Conservation (phyloP, 2,888 invertebrate genomes). For the Mythimna albipuncta region DNA sequence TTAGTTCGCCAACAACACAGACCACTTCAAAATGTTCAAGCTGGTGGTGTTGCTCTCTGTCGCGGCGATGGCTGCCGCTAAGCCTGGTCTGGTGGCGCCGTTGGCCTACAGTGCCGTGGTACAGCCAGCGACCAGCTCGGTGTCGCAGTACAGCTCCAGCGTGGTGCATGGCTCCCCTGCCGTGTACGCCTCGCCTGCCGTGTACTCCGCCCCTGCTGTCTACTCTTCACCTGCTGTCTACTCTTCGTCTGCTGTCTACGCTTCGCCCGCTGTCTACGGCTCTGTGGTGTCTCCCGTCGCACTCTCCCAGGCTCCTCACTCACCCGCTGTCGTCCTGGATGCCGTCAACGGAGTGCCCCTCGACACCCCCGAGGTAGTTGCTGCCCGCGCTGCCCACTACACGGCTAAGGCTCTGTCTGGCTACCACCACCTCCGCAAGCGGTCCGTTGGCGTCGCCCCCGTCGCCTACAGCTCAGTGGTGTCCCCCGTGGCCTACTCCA, state of each 20-base stretch:
- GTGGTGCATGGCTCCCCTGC: conserved; percentile 75
- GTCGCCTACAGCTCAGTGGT: conserved; percentile 79
- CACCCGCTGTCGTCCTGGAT: conserved; percentile 85
- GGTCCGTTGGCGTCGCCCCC: conserved; percentile 74
- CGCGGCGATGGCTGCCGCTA: conserved; percentile 91
- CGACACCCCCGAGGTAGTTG: conserved; percentile 88
- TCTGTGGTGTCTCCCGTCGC: conserved; percentile 47
- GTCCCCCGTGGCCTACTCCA: conserved; percentile 65
- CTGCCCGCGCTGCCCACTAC: conserved; percentile 86
- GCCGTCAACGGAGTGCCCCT: conserved; percentile 86
- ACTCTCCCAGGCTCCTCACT: conserved; percentile 80
- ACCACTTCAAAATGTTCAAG: conserved; percentile 86
- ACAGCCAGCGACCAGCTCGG: conserved; percentile 72
- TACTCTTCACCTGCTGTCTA: conserved; percentile 73
- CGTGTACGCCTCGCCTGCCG: conserved; percentile 74
- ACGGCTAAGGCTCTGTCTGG: conserved; percentile 85
- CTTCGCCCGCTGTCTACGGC: conserved; percentile 69
- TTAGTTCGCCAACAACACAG: conserved; percentile 82
- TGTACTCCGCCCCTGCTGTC: conserved; percentile 76
- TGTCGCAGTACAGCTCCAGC: conserved; percentile 77
- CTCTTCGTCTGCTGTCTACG: conserved; percentile 70
- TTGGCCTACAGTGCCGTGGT: conserved; percentile 78
- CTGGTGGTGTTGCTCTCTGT: conserved; percentile 92
- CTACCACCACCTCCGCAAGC: conserved; percentile 83
- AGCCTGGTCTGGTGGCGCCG: conserved; percentile 79